Percentiles rank a stretch among this genome's conserved stretches.
These are phyloP conservation scores for Chrysaora quinquecirrha DNA, from an alignment of 30 jellyfish, hydroid and myxozoan genomes.

Conservation along the genomic window DNA sequence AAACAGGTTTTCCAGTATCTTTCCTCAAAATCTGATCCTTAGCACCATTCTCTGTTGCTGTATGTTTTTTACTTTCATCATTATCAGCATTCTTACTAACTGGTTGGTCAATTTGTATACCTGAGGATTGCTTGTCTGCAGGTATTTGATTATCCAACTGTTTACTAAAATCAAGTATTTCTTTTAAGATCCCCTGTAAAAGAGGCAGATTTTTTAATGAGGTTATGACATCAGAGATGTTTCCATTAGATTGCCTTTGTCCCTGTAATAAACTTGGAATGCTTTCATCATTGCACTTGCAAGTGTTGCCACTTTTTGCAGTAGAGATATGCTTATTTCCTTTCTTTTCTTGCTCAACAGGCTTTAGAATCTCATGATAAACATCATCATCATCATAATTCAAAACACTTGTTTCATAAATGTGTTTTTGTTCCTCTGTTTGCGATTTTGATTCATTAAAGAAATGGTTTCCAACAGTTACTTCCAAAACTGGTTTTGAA, in stretches of 20 bases:
- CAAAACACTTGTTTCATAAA: background rate
- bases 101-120: background rate
- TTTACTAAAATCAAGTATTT: conserved; percentile 27
- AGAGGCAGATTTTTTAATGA: conserved; percentile 49
- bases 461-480: background rate
- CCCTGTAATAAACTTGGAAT: background rate
- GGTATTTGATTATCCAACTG: background rate
- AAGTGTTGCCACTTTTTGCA: background rate
- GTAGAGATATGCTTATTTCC: background rate
- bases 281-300: background rate
- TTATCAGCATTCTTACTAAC: background rate
- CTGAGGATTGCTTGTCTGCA: background rate
- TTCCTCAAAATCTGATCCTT: too few species aligned
- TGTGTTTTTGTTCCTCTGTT: background rate
- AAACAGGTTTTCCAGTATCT: background rate
- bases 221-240: background rate
- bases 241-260: background rate
- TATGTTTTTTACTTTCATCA: background rate
- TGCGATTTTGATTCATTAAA: background rate
- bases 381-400: background rate
- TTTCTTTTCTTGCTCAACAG: background rate
- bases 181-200: conserved; percentile 52
- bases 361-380: background rate
- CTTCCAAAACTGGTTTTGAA: background rate
- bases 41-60: background rate